These are phyloP conservation scores for Ditylenchus dipsaci DNA, from an alignment of 1,140 invertebrate genomes.

Conservation along the genomic window DNA sequence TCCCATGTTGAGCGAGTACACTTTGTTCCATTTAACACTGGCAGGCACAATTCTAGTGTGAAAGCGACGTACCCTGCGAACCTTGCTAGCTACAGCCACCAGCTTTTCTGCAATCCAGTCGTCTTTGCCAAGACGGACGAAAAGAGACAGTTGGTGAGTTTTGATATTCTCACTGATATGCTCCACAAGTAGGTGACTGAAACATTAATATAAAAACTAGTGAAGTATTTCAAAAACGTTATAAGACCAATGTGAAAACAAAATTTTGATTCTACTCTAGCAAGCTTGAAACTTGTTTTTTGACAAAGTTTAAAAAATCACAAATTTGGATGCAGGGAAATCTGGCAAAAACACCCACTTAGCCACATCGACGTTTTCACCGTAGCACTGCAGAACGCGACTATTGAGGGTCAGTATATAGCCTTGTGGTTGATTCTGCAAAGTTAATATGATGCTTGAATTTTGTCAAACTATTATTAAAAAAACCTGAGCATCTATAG, in stretches of 20 bases:
- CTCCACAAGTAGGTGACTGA: constrained; percentile 17
- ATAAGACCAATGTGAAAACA: constrained; percentile 4
- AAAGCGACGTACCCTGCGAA: constrained; percentile 36
- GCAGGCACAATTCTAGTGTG: constrained; percentile 35
- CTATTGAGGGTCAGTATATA: constrained; percentile 27
- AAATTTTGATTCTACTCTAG: constrained; percentile 10
- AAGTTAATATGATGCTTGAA: too few species aligned
- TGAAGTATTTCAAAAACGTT: neutral
- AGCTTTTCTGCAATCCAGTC: constrained; percentile 19
- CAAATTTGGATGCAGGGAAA: neutral
- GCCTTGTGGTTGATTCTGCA: constrained; percentile 31
- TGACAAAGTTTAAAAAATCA: neutral
- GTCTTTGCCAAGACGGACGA: constrained; percentile 25
- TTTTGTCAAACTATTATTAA: too few species aligned
- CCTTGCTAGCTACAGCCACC: constrained; percentile 10
- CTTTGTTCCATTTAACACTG: constrained; percentile 39
- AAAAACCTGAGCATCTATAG: constrained; percentile 21
- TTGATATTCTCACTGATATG: constrained; percentile 15
- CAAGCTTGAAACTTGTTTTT: neutral
- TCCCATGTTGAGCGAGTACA: constrained; percentile 38
- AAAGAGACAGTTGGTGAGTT: constrained; percentile 7
- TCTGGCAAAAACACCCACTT: constrained; percentile 12
- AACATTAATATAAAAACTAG: constrained; percentile 13
- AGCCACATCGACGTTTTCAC: constrained; percentile 35
- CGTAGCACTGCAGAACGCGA: constrained; percentile 36